Conservation (phyloP, 2,888 invertebrate genomes). For the Tenthredo livida region DNA sequence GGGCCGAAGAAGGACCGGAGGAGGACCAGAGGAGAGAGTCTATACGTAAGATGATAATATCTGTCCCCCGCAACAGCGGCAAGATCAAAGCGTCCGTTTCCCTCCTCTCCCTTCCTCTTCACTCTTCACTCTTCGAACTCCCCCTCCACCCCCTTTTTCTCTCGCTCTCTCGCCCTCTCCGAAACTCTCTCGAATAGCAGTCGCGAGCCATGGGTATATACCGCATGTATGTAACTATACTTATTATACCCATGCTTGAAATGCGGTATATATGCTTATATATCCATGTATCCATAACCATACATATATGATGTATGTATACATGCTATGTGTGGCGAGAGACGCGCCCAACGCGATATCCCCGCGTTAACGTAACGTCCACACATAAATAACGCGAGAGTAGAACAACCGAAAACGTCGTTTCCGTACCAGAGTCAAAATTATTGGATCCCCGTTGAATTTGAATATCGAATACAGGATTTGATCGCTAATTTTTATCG, state of each 20-base stretch:
- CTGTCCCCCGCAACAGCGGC: slow-evolving; percentile 76
- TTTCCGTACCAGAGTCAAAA: neutral
- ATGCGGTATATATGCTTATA: neutral
- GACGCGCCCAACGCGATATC: slow-evolving; percentile 18
- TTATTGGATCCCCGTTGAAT: neutral
- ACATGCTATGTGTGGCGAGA: neutral
- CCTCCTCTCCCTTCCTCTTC: slow-evolving; percentile 6
- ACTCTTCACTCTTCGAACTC: neutral
- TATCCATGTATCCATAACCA: neutral
- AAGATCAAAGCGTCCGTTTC: slow-evolving; percentile 72
- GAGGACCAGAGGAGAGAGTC: slow-evolving; percentile 41
- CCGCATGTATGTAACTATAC: neutral
- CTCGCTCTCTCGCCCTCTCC: neutral
- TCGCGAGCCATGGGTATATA: slow-evolving; percentile 46
- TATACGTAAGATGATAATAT: slow-evolving; percentile 71
- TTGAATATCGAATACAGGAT: neutral
- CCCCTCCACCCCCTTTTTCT: slow-evolving; percentile 2
- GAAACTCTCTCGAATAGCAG: slow-evolving; percentile 37
- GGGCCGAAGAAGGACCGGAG: slow-evolving; percentile 30
- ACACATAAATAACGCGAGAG: slow-evolving; percentile 9
- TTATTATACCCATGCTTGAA: slow-evolving; percentile 21
- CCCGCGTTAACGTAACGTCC: slow-evolving; percentile 17
- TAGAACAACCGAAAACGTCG: neutral
- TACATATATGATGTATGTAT: neutral
- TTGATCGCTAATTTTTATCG: neutral